Evolutionary conservation across 1,140 invertebrate species (phyloP).

Genomic region (Carposina sasakii): DNA sequence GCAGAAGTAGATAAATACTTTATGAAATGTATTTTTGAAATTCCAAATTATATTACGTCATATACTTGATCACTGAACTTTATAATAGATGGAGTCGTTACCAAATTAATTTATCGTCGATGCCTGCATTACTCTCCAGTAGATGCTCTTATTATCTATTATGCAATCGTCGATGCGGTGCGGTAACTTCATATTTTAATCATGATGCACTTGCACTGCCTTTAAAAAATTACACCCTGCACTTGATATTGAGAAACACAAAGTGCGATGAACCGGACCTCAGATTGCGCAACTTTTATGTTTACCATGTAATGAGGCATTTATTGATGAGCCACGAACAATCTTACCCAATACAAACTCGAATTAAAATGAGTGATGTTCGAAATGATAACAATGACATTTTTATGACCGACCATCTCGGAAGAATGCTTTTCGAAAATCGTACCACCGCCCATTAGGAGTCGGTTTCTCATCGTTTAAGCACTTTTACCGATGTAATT

Average conservation of each 20-base stretch:
- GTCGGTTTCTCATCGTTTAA: slow-evolving; percentile 6
- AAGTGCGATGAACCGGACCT: slow-evolving; percentile 21
- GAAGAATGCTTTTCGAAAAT: slow-evolving; percentile 8
- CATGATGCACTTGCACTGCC: no score
- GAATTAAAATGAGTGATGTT: slow-evolving; percentile 45
- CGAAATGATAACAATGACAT: slow-evolving; percentile 35
- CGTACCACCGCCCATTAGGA: slow-evolving; percentile 3
- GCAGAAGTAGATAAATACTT: no score
- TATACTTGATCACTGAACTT: no score
- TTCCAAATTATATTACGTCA: no score
- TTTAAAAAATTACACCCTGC: slow-evolving; percentile 30
- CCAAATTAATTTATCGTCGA: no score
- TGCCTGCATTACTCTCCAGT: no score
- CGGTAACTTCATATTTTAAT: no score
- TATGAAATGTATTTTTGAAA: no score
- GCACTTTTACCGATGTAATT: slow-evolving; percentile 28
- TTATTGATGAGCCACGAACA: slow-evolving; percentile 37
- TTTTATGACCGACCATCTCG: slow-evolving; percentile 15
- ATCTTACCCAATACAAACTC: slow-evolving; percentile 23
- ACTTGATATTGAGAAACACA: slow-evolving; percentile 24
- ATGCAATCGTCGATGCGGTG: no score
- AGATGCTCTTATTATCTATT: no score
- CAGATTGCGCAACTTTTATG: slow-evolving; percentile 29
- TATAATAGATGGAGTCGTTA: no score
- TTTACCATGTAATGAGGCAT: slow-evolving; percentile 41